Evolutionary conservation across 2,113 vertebrate species (phyloP), one percentile per base, ranked within the genome.

Genomic region (Ophiodon elongatus): DNA sequence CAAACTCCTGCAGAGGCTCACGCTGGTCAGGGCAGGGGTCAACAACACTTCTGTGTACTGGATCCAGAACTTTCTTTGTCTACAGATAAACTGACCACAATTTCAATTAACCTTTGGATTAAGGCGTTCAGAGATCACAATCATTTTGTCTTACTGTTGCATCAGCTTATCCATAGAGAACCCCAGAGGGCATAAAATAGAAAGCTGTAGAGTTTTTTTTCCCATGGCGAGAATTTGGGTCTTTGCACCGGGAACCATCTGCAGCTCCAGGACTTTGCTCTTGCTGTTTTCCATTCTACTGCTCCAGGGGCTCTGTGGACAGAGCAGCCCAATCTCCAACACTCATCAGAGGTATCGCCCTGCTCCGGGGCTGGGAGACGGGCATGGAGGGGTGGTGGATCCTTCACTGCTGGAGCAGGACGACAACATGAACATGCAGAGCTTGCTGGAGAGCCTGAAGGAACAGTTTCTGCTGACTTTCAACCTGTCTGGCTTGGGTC

Each of bases 391-490:
- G 41, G 95, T 97, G 0, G 95, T 97, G 0, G 97, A 99, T 87
- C 94, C 96, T 70, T 96, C 96, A 4, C 90, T 97, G 73, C 93
- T 96, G 23, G 97, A 98, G 84, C 97, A 98, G 92, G 96, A 97
- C 1, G 62, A 73, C 67, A 96, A 95, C 4, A 80, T 96, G 29
- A 96, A 97, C 91, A 95, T 97, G 93, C 96, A 97, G 91, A 96
- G 90, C 0, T 88, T 99, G 80, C 93, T 99, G 68, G 96, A 97
- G 88, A 97, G 94, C 43, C 95, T 99, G 91, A 97, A 97, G 52
- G 96, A 97, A 0, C 97, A 99, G 90, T 97, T 99, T 71, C 92
- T 99, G 84, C 96, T 95, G 80, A 98, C 97, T 0, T 88, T 99
- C 88, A 99, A 99, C 90, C 93, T 99, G 78, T 97, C 98, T 0